phyloP scores from a whole-genome alignment of 1,140 invertebrate species.

The Drosophila insularis region DNA sequence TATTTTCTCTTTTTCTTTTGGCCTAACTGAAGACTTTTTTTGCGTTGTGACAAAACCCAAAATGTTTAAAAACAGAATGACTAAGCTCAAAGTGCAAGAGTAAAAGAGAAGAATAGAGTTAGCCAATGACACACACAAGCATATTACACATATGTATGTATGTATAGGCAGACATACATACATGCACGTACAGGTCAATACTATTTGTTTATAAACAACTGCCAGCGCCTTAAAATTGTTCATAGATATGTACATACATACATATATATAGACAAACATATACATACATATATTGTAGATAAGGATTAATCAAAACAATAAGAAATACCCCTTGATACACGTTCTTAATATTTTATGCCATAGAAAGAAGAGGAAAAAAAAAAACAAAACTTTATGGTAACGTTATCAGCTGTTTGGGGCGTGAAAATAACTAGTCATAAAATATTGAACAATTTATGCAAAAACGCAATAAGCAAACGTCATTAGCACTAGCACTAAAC shows the following conservation, averaged over 20 bases:
- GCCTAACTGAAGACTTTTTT: conserved; percentile 54
- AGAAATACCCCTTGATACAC: conserved; percentile 26
- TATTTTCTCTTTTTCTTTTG: conserved; percentile 50
- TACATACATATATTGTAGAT: conserved; percentile 16
- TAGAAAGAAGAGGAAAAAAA: conserved; percentile 8
- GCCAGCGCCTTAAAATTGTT: conserved; percentile 2
- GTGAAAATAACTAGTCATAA: conserved; percentile 41
- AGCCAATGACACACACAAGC: conserved; percentile 9
- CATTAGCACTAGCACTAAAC: conserved; percentile 3
- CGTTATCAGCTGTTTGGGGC: conserved; percentile 48
- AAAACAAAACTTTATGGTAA: conserved; percentile 33
- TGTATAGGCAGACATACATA: neutral
- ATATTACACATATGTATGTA: neutral
- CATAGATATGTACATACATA: neutral
- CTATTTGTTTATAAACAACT: conserved; percentile 58
- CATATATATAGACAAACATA: no score
- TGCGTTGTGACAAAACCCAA: conserved; percentile 54
- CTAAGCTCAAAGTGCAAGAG: conserved; percentile 62
- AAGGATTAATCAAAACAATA: conserved; percentile 42
- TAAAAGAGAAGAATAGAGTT: conserved; percentile 41
- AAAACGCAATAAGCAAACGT: conserved; percentile 64
- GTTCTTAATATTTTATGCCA: conserved; percentile 34
- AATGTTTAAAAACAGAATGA: conserved; percentile 65
- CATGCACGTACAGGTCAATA: conserved; percentile 21
- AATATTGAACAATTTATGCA: conserved; percentile 60